phyloP scores from a whole-genome alignment of 1,140 invertebrate genomes.

The Pseudomyrmex cubaensis region DNA sequence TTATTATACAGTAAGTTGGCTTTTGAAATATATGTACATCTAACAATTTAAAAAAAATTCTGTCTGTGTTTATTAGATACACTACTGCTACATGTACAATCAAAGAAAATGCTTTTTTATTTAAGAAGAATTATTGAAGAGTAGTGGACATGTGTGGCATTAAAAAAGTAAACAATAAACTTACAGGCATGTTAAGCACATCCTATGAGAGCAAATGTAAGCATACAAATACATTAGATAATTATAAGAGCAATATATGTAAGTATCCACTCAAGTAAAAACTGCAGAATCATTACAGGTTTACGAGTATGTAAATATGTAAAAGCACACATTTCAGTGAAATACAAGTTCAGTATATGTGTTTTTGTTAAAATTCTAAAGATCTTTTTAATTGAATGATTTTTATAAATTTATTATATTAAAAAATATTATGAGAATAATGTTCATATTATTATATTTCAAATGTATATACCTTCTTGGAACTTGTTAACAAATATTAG shows the following conservation, averaged over 20 bases:
- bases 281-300: slow-evolving; percentile 5
- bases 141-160: slow-evolving; percentile 47
- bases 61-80: background rate
- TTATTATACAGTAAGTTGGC: background rate
- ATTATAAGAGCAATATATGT: slow-evolving; percentile 68
- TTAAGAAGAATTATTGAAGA: slow-evolving; percentile 14
- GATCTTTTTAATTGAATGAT: background rate
- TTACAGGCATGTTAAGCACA: slow-evolving; percentile 85
- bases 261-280: slow-evolving; percentile 36
- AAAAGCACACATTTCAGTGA: background rate
- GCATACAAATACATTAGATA: slow-evolving; percentile 82
- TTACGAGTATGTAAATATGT: background rate
- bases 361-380: background rate
- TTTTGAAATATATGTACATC: background rate
- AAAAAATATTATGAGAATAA: slow-evolving; percentile 44
- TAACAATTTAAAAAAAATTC: background rate
- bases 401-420: background rate
- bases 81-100: slow-evolving; percentile 5
- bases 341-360: background rate
- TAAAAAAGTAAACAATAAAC: slow-evolving; percentile 73
- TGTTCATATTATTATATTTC: slow-evolving; percentile 61
- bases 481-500: slow-evolving; percentile 67
- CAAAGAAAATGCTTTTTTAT: slow-evolving; percentile 4
- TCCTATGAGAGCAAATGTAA: slow-evolving; percentile 84
- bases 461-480: slow-evolving; percentile 45